A percentile compares a stretch with the other conserved stretches of the same genome.
Evolutionary conservation across 2,888 invertebrate genomes (phyloP).

Genomic region (Tiliacea citrago): DNA sequence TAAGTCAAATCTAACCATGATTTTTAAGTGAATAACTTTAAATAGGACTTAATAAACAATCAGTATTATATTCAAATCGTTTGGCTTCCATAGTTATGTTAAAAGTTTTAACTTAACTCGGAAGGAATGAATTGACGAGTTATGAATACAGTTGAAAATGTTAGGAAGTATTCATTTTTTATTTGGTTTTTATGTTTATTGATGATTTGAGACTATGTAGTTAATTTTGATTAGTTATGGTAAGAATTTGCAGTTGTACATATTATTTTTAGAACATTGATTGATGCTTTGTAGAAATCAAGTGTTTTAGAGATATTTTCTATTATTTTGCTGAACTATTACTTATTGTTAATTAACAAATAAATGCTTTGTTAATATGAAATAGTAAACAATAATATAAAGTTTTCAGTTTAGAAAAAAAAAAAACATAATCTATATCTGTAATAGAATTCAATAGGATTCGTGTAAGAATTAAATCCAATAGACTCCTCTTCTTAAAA

Average conservation of each 20-base stretch:
- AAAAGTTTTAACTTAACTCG: slow-evolving; percentile 26
- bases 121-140: slow-evolving; percentile 13
- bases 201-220: neutral
- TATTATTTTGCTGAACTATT: neutral
- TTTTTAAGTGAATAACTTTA: slow-evolving; percentile 10
- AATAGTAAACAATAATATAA: neutral
- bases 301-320: neutral
- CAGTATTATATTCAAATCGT: slow-evolving; percentile 59
- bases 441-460: neutral
- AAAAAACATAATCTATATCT: neutral
- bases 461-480: neutral
- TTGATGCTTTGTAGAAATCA: neutral
- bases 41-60: slow-evolving; percentile 10
- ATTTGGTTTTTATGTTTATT: neutral
- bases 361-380: too few relatives aligned
- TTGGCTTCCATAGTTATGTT: slow-evolving; percentile 47
- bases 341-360: too few relatives aligned
- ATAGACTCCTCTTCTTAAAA: neutral
- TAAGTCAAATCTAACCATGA: neutral
- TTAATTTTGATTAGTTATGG: slow-evolving; percentile 29
- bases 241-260: neutral
- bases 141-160: slow-evolving; percentile 4
- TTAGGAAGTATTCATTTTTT: slow-evolving; percentile 30
- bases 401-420: neutral
- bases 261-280: neutral